Evolutionary conservation across 2,888 invertebrate genomes (phyloP).

Genomic region (Sceliomorpha sp.): DNA sequence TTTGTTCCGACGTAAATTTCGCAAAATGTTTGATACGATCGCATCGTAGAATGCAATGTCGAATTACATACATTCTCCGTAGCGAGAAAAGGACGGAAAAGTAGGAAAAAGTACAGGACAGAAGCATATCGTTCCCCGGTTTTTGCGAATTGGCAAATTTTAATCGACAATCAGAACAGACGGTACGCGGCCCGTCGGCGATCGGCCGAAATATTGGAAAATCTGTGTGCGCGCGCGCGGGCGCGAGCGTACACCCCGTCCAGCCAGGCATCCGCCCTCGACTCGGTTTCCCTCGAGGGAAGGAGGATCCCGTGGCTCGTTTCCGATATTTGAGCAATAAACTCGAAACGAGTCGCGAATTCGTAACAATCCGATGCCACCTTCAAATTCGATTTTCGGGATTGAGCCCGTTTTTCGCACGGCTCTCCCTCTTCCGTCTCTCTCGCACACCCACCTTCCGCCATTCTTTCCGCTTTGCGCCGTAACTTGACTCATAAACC

Average conservation of each 20-base stretch:
- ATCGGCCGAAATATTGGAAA: slow-evolving; percentile 36
- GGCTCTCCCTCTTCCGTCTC: neutral
- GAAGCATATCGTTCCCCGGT: slow-evolving; percentile 12
- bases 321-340: slow-evolving; percentile 17
- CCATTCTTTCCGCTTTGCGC: too few relatives aligned
- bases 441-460: too few relatives aligned
- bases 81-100: slow-evolving; percentile 12
- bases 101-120: slow-evolving; percentile 1
- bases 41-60: slow-evolving; percentile 24
- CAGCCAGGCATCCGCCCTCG: neutral
- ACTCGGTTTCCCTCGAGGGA: slow-evolving; percentile 2
- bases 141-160: slow-evolving; percentile 24
- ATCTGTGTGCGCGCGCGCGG: slow-evolving; percentile 8
- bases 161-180: slow-evolving; percentile 40
- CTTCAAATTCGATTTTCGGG: slow-evolving; percentile 14
- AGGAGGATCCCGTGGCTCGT: slow-evolving; percentile 10
- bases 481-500: too few relatives aligned
- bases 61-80: slow-evolving; percentile 41
- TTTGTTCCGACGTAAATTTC: slow-evolving; percentile 36
- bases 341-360: slow-evolving; percentile 7
- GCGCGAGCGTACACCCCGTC: too few relatives aligned
- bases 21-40: slow-evolving; percentile 38
- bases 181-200: slow-evolving; percentile 20
- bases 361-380: slow-evolving; percentile 18
- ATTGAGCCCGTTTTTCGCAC: neutral